phyloP scores from a whole-genome alignment of 2,113 vertebrate genomes.

The Anthoscopus minutus region DNA sequence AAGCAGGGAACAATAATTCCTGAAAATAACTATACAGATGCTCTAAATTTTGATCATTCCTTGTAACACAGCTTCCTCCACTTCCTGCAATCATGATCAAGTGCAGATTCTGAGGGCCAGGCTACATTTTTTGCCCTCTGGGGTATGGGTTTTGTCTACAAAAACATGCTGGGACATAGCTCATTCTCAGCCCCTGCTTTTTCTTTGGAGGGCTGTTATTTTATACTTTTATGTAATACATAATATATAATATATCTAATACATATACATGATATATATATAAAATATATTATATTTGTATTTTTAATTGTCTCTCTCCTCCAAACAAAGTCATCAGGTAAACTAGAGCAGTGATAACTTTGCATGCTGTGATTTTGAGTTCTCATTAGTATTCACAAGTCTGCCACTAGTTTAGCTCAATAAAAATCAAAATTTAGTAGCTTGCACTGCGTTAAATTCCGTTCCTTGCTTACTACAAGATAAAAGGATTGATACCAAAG shows the following conservation, averaged over 20 bases:
- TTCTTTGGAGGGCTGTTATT: not conserved
- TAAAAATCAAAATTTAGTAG: not conserved
- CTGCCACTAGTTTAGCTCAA: not conserved
- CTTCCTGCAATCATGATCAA: conserved; percentile 15
- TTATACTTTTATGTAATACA: no score
- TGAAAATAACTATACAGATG: not conserved
- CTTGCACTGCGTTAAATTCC: not conserved
- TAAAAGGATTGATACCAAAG: not conserved
- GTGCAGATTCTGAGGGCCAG: not conserved
- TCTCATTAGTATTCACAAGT: not conserved
- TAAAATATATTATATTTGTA: no score
- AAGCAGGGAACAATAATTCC: conserved; percentile 10
- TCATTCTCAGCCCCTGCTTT: not conserved
- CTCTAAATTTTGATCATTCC: conserved; percentile 30
- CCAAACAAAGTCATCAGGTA: not conserved
- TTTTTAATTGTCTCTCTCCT: not conserved
- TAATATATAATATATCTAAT: no score
- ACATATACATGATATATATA: no score
- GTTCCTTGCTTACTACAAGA: not conserved
- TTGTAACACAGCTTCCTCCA: conserved; percentile 19
- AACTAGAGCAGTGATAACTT: not conserved
- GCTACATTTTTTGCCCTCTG: not conserved
- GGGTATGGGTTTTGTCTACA: not conserved
- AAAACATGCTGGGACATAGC: not conserved
- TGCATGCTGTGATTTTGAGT: not conserved